Conservation (phyloP, 30 jellyfish, hydroid and myxozoan genomes). For the Pelagia noctiluca region DNA sequence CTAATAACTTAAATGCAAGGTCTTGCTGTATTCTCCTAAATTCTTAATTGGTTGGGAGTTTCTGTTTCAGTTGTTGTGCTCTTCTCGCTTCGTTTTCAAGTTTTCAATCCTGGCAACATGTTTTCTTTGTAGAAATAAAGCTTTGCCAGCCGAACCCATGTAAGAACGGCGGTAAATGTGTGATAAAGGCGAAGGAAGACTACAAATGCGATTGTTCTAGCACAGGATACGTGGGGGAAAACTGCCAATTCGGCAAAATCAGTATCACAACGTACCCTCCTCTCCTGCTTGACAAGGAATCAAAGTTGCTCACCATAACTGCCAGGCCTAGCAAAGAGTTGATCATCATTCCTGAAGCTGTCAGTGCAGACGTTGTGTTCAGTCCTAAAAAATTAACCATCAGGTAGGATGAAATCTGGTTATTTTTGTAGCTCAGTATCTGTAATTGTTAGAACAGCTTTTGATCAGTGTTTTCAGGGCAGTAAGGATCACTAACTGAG, state of each 20-base stretch:
- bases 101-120: too few relatives aligned
- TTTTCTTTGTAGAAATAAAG: constrained; percentile 26
- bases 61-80: too few relatives aligned
- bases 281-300: constrained; percentile 19
- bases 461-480: too few relatives aligned
- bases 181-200: constrained; percentile 20
- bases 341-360: constrained; percentile 55
- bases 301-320: constrained; percentile 25
- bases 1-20: too few relatives aligned
- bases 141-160: constrained; percentile 82
- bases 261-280: constrained; percentile 61
- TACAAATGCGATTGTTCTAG: constrained; percentile 68
- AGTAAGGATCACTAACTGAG: too few relatives aligned
- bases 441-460: too few relatives aligned
- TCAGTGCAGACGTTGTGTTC: constrained; percentile 46
- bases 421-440: too few relatives aligned
- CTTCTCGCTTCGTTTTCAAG: too few relatives aligned
- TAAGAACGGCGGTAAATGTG: constrained; percentile 64
- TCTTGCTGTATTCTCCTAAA: too few relatives aligned
- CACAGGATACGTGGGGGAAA: constrained; percentile 70
- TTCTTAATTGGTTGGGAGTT: too few relatives aligned
- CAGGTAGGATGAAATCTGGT: too few relatives aligned
- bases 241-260: constrained; percentile 57
- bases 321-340: constrained; percentile 63
- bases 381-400: constrained; percentile 27